Evolutionary conservation across 2,113 vertebrate genomes (phyloP).

Genomic region (Trogon surrucura): DNA sequence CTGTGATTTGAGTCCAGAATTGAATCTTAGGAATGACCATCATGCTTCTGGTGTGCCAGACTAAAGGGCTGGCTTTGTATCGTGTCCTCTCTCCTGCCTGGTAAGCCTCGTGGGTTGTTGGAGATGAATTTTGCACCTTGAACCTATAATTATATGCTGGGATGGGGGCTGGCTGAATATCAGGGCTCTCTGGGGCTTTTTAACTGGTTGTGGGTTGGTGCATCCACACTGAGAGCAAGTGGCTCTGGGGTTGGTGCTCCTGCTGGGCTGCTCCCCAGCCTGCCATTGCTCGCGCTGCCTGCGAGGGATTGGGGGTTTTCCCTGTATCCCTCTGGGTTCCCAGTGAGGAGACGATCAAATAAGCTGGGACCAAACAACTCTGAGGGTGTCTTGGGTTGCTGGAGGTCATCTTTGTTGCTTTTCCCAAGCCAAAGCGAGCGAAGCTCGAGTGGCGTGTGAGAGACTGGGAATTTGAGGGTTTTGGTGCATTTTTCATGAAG

Average conservation of each 20-base stretch:
- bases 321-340: not conserved
- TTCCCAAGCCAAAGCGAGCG: not conserved
- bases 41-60: not conserved
- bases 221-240: not conserved
- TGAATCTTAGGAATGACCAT: not conserved
- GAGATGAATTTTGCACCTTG: not conserved
- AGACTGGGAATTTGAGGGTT: not conserved
- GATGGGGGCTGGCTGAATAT: not conserved
- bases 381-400: not conserved
- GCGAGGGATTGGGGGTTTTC: no score
- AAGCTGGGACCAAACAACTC: not conserved
- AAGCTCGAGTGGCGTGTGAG: fast-evolving
- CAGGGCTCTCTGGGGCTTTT: not conserved
- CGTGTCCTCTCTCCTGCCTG: not conserved
- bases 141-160: not conserved
- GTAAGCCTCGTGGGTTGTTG: not conserved
- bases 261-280: no score
- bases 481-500: not conserved
- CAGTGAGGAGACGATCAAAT: fast-evolving
- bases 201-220: not conserved
- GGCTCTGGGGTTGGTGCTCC: no score
- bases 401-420: not conserved
- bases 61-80: not conserved
- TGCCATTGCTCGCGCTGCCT: no score
- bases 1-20: not conserved